Evolutionary conservation across 1,140 invertebrate species (phyloP), one percentile per base, ranked within the genome.

Genomic region (Drosophila pandora): DNA sequence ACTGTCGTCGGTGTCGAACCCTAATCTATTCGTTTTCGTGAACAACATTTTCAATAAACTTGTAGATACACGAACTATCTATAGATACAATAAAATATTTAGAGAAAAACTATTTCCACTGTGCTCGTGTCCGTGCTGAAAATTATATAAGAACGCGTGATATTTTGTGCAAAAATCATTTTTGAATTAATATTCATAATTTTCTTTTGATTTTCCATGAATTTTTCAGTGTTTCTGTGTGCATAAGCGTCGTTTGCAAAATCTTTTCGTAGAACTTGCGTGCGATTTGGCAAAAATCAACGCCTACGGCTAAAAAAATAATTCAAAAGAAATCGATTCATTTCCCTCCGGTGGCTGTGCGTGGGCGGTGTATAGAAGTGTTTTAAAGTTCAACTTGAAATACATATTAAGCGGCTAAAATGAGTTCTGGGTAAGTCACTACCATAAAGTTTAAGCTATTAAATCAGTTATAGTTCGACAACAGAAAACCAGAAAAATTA

Each of bases 181-280:
- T 30, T 52, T 25, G 22, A 57, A 41, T 47, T 50, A 34, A 56
- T 45, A 60, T 47, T 58, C 37, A 67, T 55, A 60, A 72, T 47
- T 45, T 58, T 56, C n/a, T 57, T 61, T 21, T 32, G 58, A 80
- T 83, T 54, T 83, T 73, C 52, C 52, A 65, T 76, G 48, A 47
- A 83, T 79, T 83, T 87, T 77, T 68, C 76, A 87, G 84, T 89
- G 83, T 67, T 87, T 87, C 64, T 79, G 64, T 83, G 76, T 79
- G 83, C 71, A 70, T 87, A 83, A 60, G 62, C 67, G 65, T 52
- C 49, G 62, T 37, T 53, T 39, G 73, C 43, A 52, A 50, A 77
- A 74, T 45, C 68, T 76, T 64, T 88, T 67, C 62, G 55, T 79
- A 78, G 55, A 81, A 75, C 76, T 64, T 67, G 65, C 67, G 78